Evolutionary conservation across 1,140 invertebrate species (phyloP).

Genomic region (Hyposmocoma kahamanoa): DNA sequence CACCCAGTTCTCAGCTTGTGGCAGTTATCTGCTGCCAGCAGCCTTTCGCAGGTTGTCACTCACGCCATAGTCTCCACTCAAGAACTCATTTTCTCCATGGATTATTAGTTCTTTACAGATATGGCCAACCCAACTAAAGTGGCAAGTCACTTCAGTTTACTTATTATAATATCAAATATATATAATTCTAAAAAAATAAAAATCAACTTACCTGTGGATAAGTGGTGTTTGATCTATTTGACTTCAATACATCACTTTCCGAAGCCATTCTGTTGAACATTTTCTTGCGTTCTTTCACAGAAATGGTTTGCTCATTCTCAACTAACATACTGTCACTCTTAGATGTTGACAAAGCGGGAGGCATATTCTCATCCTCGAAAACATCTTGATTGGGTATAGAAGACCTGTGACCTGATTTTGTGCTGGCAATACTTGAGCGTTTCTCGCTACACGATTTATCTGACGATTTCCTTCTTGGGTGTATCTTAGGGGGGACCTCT

Average conservation of each 20-base stretch:
- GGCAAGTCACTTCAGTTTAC: too few relatives aligned
- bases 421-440: slow-evolving; percentile 25
- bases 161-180: too few relatives aligned
- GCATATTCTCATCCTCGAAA: slow-evolving; percentile 15
- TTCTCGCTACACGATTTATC: slow-evolving; percentile 47
- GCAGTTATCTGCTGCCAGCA: too few relatives aligned
- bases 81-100: too few relatives aligned
- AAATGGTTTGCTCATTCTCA: slow-evolving; percentile 78
- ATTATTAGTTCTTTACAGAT: too few relatives aligned
- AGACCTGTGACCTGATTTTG: slow-evolving; percentile 13
- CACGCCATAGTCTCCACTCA: too few relatives aligned
- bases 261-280: slow-evolving; percentile 94
- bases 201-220: slow-evolving; percentile 44
- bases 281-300: slow-evolving; percentile 92
- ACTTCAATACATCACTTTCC: slow-evolving; percentile 78
- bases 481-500: slow-evolving; percentile 52
- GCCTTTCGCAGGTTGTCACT: too few relatives aligned
- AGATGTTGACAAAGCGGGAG: slow-evolving; percentile 36
- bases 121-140: too few relatives aligned
- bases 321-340: slow-evolving; percentile 53
- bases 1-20: too few relatives aligned
- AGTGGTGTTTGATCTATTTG: slow-evolving; percentile 34
- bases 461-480: slow-evolving; percentile 45
- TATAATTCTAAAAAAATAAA: slow-evolving; percentile 1
- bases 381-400: slow-evolving; percentile 36